A percentile compares a stretch with the other conserved stretches of the same genome.
These are phyloP conservation scores for Cryptoprocta ferox DNA, from an alignment of 2,797 vertebrate species.

Conservation along the genomic window DNA sequence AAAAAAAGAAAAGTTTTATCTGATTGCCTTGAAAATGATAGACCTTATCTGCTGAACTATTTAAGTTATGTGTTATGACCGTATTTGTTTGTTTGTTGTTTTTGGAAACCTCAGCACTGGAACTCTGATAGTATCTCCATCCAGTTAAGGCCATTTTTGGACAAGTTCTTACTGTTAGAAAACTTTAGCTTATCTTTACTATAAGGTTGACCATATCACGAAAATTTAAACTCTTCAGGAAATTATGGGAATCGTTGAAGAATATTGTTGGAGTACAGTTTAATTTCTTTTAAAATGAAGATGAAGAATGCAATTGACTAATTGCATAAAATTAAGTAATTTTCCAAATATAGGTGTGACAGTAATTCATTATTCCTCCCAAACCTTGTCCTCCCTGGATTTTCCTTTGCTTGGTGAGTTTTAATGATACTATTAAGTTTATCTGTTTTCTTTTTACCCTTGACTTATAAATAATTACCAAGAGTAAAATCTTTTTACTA, in stretches of 20 bases:
- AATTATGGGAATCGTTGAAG: constrained; percentile 33
- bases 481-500: constrained; percentile 35
- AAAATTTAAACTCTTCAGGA: constrained; percentile 31
- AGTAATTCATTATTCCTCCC: constrained; percentile 24
- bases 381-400: background rate
- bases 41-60: background rate
- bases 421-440: constrained; percentile 8
- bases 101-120: constrained; percentile 50
- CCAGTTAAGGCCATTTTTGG: constrained; percentile 61
- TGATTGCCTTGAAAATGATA: constrained; percentile 35
- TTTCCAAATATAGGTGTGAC: constrained; percentile 38
- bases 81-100: constrained; percentile 28
- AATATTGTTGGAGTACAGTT: background rate
- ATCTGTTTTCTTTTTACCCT: background rate
- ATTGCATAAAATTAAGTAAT: background rate
- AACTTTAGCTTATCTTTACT: constrained; percentile 54
- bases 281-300: constrained; percentile 45
- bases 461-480: constrained; percentile 45
- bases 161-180: constrained; percentile 54
- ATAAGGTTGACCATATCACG: background rate
- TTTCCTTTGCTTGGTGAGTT: background rate
- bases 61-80: background rate
- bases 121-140: constrained; percentile 74
- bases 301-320: background rate
- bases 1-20: background rate